Percentiles rank a stretch among this genome's conserved stretches.
These are phyloP conservation scores for Archips crataeganus DNA, from an alignment of 2,888 invertebrate species.

Conservation along the genomic window DNA sequence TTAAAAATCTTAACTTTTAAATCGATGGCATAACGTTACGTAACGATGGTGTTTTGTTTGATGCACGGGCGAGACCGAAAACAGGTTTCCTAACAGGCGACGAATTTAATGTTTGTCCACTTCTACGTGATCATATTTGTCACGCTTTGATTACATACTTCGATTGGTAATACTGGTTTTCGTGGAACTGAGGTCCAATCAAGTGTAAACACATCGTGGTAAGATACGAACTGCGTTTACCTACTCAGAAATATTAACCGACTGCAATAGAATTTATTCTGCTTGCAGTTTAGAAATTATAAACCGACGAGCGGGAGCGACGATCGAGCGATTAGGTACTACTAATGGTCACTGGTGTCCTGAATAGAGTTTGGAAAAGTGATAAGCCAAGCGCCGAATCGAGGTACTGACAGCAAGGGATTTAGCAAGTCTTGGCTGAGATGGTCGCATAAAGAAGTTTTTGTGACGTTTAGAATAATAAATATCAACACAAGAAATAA, in stretches of 20 bases:
- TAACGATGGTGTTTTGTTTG: too few species aligned
- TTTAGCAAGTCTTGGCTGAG: too few species aligned
- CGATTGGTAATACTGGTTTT: constrained; percentile 10
- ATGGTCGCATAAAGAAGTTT: too few species aligned
- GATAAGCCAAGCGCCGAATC: too few species aligned
- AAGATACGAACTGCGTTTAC: not conserved
- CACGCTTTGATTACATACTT: constrained; percentile 22
- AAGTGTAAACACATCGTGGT: constrained; percentile 18
- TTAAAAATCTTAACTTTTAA: not conserved
- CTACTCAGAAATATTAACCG: too few species aligned
- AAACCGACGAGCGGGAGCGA: too few species aligned
- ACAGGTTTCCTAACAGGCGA: constrained; percentile 9
- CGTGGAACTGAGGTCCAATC: constrained; percentile 7
- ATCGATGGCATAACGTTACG: not conserved
- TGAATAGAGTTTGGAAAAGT: too few species aligned
- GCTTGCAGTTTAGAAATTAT: too few species aligned
- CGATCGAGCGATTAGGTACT: too few species aligned
- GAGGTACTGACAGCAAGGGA: too few species aligned
- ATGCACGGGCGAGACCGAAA: not conserved
- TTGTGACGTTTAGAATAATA: not conserved
- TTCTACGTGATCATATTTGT: constrained; percentile 26
- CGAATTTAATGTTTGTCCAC: constrained; percentile 20
- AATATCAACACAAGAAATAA: not conserved
- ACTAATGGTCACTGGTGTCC: too few species aligned
- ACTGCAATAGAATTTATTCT: too few species aligned